phyloP scores from a whole-genome alignment of 2,113 vertebrate species.

The Periophthalmus modestus region DNA sequence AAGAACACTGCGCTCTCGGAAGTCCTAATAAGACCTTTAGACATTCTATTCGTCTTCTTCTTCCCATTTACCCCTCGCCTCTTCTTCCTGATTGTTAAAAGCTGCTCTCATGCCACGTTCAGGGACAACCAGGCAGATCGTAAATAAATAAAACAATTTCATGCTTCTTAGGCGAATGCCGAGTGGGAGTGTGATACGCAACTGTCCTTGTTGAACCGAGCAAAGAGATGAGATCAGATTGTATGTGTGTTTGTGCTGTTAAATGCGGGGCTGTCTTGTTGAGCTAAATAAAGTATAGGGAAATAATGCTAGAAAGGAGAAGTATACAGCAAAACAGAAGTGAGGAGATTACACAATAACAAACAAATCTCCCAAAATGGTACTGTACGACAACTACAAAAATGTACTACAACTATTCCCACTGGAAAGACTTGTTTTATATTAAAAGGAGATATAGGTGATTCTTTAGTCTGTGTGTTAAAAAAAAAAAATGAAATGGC shows the following conservation, averaged over 20 bases:
- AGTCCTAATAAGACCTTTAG: neutral
- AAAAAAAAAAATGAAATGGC: too few species aligned
- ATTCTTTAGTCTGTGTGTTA: too few species aligned
- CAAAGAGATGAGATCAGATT: slow-evolving; percentile 50
- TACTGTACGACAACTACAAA: too few species aligned
- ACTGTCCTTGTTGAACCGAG: slow-evolving; percentile 64
- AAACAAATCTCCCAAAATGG: too few species aligned
- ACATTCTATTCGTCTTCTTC: neutral
- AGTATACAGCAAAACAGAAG: neutral
- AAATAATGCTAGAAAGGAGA: neutral
- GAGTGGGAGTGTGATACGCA: slow-evolving; percentile 56
- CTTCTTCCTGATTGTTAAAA: slow-evolving; percentile 43
- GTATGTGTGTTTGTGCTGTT: slow-evolving; percentile 16
- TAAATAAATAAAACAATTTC: slow-evolving; percentile 76
- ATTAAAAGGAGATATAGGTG: too few species aligned
- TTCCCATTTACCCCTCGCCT: slow-evolving; percentile 4
- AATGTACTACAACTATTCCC: too few species aligned
- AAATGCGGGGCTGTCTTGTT: neutral
- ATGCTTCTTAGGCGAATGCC: slow-evolving; percentile 65
- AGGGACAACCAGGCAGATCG: slow-evolving; percentile 61
- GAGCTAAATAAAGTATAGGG: too few species aligned
- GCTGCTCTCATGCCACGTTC: slow-evolving; percentile 51
- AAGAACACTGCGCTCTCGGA: neutral
- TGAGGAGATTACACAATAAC: too few species aligned
- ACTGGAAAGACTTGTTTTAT: too few species aligned